Percentiles rank a stretch among this genome's conserved stretches.
phyloP scores from a whole-genome alignment of 2,888 invertebrate genomes.

The Caenorhabditis sp. region DNA sequence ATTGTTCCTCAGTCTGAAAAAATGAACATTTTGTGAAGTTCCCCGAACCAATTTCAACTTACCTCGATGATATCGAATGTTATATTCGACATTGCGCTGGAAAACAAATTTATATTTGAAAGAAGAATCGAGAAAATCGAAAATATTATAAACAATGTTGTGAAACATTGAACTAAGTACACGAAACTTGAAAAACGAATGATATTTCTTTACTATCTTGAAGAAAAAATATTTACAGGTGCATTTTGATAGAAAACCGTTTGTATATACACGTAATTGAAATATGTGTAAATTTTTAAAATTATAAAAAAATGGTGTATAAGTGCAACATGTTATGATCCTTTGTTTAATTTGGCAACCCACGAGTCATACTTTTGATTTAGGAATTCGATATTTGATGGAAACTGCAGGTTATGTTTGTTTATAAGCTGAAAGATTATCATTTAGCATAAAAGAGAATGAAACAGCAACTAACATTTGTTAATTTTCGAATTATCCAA shows the following conservation, averaged over 20 bases:
- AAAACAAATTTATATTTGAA: not conserved
- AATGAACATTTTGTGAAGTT: no score
- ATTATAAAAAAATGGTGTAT: not conserved
- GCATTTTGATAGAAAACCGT: no score
- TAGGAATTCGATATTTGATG: not conserved
- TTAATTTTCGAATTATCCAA: not conserved
- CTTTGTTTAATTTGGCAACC: not conserved
- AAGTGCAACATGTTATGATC: not conserved
- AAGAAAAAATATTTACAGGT: no score
- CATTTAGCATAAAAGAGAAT: not conserved
- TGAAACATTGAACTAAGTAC: no score
- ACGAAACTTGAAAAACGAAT: no score
- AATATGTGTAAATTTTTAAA: no score
- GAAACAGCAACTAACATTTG: not conserved
- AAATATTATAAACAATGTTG: no score
- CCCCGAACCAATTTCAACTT: no score
- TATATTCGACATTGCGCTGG: not conserved
- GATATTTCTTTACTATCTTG: no score
- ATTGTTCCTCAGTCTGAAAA: no score
- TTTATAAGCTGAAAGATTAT: not conserved
- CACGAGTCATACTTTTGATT: not conserved
- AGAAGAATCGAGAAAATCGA: not conserved
- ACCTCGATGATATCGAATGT: no score
- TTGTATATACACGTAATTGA: no score
- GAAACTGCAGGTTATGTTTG: not conserved